These are phyloP conservation scores for Zelostemma sp. DNA, from an alignment of 1,140 invertebrate genomes.

Conservation along the genomic window DNA sequence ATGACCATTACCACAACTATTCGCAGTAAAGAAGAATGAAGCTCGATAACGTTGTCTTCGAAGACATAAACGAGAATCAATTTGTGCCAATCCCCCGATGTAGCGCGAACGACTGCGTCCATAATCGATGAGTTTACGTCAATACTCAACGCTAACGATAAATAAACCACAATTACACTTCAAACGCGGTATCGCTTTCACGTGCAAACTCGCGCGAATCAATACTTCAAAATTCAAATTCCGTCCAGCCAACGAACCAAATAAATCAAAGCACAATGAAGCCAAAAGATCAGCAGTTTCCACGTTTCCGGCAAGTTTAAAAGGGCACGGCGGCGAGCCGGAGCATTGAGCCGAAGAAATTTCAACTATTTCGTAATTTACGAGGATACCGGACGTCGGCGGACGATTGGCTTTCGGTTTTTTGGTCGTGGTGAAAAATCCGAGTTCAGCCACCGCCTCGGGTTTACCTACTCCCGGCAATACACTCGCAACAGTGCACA, in stretches of 20 bases:
- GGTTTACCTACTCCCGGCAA: conserved; percentile 31
- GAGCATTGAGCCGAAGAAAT: conserved; percentile 43
- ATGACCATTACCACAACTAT: conserved; percentile 26
- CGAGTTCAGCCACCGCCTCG: conserved; percentile 19
- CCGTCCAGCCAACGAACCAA: conserved; percentile 16
- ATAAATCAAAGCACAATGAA: conserved; percentile 16
- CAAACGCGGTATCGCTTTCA: too few species aligned
- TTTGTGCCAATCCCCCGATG: conserved; percentile 2
- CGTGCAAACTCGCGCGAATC: too few species aligned
- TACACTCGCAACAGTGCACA: too few species aligned
- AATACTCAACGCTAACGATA: too few species aligned
- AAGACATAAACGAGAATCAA: conserved; percentile 14
- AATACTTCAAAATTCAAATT: conserved; percentile 13
- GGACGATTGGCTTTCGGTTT: conserved; percentile 43
- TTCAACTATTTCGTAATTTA: conserved; percentile 52
- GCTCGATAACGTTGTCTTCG: conserved; percentile 13
- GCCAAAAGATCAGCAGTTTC: conserved; percentile 39
- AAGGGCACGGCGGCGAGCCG: conserved; percentile 20
- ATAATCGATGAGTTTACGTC: not conserved
- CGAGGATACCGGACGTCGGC: conserved; percentile 28
- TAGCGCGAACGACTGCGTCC: not conserved
- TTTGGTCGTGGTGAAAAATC: conserved; percentile 40
- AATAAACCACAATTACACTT: too few species aligned
- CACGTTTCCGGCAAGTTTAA: conserved; percentile 38
- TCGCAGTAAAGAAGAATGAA: conserved; percentile 19